Conservation (phyloP, 2,888 invertebrate genomes). For the Cephus pygmeus region DNA sequence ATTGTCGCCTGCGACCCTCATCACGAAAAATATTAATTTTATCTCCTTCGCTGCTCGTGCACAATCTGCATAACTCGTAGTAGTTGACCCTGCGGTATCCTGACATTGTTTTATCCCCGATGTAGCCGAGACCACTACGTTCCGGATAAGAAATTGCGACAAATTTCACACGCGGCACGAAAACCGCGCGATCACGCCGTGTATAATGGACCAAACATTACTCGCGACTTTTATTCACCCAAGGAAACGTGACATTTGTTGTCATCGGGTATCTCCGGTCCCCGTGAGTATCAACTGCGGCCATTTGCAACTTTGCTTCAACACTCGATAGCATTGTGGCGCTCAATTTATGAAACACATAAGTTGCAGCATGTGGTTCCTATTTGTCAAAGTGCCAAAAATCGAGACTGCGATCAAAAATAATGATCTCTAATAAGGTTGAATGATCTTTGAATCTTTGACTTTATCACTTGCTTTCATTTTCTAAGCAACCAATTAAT, state of each 20-base stretch:
- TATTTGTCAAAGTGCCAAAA: neutral
- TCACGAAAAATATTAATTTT: constrained; percentile 76
- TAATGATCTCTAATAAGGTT: neutral
- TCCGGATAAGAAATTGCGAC: neutral
- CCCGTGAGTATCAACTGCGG: constrained; percentile 38
- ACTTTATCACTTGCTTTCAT: neutral
- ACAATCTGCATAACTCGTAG: constrained; percentile 77
- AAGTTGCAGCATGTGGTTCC: neutral
- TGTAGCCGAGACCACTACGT: neutral
- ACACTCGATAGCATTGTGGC: neutral
- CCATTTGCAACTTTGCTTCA: constrained; percentile 38
- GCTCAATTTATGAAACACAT: neutral
- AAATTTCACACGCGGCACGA: neutral
- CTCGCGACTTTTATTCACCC: constrained; percentile 9
- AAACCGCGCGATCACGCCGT: neutral
- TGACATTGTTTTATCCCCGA: constrained; percentile 67
- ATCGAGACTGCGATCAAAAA: neutral
- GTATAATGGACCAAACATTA: constrained; percentile 2
- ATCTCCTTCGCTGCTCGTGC: constrained; percentile 74
- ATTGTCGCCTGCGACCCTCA: constrained; percentile 74
- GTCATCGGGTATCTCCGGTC: constrained; percentile 23
- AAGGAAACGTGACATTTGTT: constrained; percentile 19
- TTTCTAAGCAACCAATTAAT: neutral
- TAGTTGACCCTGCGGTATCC: constrained; percentile 78
- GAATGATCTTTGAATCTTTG: neutral